Percentiles rank a stretch among this genome's conserved stretches.
Conservation (phyloP, 2,797 vertebrate species). For the Parauchenoglanis punctatus region DNA sequence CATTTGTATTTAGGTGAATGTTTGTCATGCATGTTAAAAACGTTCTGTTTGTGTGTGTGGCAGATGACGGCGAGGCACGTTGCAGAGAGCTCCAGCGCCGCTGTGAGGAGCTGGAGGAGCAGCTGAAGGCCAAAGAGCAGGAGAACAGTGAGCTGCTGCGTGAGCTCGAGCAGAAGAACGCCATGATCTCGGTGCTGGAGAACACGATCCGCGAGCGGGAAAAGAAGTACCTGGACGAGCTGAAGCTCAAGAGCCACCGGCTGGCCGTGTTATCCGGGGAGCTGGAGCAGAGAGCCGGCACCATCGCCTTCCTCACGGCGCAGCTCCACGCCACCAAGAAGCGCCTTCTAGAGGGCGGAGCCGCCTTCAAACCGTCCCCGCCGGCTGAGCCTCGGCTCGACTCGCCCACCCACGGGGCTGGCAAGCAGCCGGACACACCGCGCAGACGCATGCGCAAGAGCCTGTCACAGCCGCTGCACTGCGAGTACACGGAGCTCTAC, state of each 20-base stretch:
- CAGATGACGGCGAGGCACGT: constrained; percentile 80
- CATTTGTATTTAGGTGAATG: too few species aligned
- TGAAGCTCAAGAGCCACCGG: constrained; percentile 96
- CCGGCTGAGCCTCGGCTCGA: background rate
- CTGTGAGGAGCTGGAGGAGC: constrained; percentile 90
- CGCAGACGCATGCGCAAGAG: constrained; percentile 97
- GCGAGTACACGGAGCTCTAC: constrained; percentile 92
- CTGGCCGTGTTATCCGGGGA: constrained; percentile 89
- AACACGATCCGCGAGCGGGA: constrained; percentile 93
- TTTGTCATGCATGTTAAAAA: too few species aligned
- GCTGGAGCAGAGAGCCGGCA: constrained; percentile 93
- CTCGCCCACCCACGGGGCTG: constrained; percentile 65
- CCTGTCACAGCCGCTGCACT: constrained; percentile 92
- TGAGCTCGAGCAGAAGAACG: constrained; percentile 93
- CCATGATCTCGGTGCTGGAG: constrained; percentile 91
- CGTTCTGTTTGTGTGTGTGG: constrained; percentile 7
- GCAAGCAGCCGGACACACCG: constrained; percentile 90
- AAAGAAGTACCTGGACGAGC: constrained; percentile 95
- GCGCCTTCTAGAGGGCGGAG: constrained; percentile 87
- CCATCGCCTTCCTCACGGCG: constrained; percentile 93
- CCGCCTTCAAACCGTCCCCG: constrained; percentile 84
- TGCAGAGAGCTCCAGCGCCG: constrained; percentile 84
- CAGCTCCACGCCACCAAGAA: constrained; percentile 95
- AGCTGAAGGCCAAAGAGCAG: constrained; percentile 87
- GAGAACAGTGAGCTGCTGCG: constrained; percentile 87